These are phyloP conservation scores for Spodoptera picta DNA, from an alignment of 2,888 invertebrate species.

Conservation along the genomic window DNA sequence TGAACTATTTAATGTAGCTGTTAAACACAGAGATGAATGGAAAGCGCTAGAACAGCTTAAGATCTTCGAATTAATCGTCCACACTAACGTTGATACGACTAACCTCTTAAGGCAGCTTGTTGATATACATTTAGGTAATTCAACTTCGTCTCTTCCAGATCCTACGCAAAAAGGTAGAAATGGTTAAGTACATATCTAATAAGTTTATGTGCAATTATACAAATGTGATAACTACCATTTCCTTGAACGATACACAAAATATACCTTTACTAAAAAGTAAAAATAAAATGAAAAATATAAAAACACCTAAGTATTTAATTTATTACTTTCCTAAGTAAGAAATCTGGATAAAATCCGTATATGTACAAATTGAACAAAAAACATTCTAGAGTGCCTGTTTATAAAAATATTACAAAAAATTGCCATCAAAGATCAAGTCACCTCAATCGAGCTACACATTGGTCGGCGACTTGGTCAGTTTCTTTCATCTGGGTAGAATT, in stretches of 20 bases:
- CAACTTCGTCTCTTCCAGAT: constrained; percentile 57
- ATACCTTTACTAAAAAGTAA: no score
- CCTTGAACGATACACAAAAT: no score
- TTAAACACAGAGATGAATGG: constrained; percentile 79
- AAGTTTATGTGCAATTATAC: no score
- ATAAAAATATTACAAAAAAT: neutral
- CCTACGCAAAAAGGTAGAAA: neutral
- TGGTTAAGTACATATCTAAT: no score
- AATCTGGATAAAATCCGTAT: no score
- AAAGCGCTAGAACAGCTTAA: constrained; percentile 79
- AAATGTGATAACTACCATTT: no score
- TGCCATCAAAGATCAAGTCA: constrained; percentile 63
- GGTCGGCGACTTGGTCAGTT: constrained; percentile 84
- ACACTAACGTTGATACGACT: constrained; percentile 79
- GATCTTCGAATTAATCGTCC: constrained; percentile 79
- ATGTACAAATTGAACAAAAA: no score
- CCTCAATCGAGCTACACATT: constrained; percentile 36
- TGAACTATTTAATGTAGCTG: constrained; percentile 79
- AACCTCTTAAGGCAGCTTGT: constrained; percentile 74
- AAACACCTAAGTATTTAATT: no score
- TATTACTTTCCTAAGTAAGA: no score
- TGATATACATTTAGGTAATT: constrained; percentile 69
- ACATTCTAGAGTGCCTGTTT: no score
- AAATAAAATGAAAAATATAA: no score
- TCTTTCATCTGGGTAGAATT: constrained; percentile 83